These are phyloP conservation scores for Dusona sp. DNA, from an alignment of 2,888 invertebrate genomes.

Conservation along the genomic window DNA sequence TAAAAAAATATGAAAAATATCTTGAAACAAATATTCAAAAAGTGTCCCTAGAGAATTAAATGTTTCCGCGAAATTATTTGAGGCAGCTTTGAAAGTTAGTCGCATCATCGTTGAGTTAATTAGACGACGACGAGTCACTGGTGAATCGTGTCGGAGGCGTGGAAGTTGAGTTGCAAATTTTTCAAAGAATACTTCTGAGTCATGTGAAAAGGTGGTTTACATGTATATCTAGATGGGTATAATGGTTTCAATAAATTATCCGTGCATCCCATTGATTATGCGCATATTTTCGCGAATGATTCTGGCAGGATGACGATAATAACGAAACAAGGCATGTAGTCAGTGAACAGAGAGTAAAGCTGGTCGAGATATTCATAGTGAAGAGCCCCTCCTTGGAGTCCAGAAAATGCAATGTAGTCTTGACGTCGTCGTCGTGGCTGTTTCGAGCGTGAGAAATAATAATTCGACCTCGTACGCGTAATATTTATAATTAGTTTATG, in stretches of 20 bases:
- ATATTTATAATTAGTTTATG: conserved; percentile 68
- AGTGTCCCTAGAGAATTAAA: not conserved
- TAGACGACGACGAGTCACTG: conserved; percentile 43
- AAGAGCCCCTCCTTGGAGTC: conserved; percentile 48
- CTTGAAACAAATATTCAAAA: not conserved
- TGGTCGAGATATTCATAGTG: conserved; percentile 23
- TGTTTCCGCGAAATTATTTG: not conserved
- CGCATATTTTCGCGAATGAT: conserved; percentile 47
- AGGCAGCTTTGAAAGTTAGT: not conserved
- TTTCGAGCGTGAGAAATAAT: conserved; percentile 66
- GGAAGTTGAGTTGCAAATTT: conserved; percentile 29
- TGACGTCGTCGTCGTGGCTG: conserved; percentile 20
- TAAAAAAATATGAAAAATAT: not conserved
- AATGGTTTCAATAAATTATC: conserved; percentile 20
- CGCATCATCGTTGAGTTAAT: conserved; percentile 24
- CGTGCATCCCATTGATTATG: conserved; percentile 45
- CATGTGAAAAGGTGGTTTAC: conserved; percentile 42
- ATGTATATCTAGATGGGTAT: conserved; percentile 1
- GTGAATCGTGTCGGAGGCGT: conserved; percentile 50
- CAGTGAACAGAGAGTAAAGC: conserved; percentile 46
- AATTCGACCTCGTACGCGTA: conserved; percentile 65
- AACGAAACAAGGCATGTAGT: conserved; percentile 31
- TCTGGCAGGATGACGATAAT: conserved; percentile 32
- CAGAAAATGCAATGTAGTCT: conserved; percentile 17
- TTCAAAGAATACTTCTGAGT: conserved; percentile 60